A percentile compares a stretch with the other conserved stretches of the same genome.
Conservation (phyloP, 2,888 invertebrate genomes). For the Agrotis puta region DNA sequence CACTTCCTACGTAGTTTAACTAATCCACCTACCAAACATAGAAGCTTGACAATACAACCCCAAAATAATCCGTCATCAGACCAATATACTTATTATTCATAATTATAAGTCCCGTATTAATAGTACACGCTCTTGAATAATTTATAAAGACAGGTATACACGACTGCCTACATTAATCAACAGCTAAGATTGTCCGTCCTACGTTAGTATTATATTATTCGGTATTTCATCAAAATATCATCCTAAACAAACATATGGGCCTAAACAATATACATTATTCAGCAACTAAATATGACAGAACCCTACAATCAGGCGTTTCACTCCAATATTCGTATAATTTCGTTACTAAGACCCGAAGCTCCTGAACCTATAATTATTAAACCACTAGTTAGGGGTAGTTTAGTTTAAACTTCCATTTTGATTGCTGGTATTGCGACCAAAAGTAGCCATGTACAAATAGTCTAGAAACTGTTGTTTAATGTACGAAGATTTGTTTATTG, state of each 20-base stretch:
- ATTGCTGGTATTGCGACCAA: slow-evolving; percentile 52
- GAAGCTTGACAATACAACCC: slow-evolving; percentile 6
- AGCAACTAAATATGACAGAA: slow-evolving; percentile 74
- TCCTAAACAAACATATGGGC: slow-evolving; percentile 84
- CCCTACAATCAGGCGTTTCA: slow-evolving; percentile 70
- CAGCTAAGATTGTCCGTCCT: slow-evolving; percentile 71
- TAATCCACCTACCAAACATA: slow-evolving; percentile 19
- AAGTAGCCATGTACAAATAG: slow-evolving; percentile 55
- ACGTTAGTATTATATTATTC: slow-evolving; percentile 61
- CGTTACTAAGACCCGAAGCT: slow-evolving; percentile 56
- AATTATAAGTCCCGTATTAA: slow-evolving; percentile 36
- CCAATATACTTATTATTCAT: slow-evolving; percentile 41
- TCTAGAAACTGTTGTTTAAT: slow-evolving; percentile 25
- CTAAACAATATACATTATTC: slow-evolving; percentile 82
- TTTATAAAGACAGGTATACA: slow-evolving; percentile 67
- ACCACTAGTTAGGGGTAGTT: slow-evolving; percentile 57
- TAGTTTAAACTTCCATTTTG: slow-evolving; percentile 51
- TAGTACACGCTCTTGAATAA: slow-evolving; percentile 62
- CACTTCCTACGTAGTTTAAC: neutral
- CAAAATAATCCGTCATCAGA: slow-evolving; percentile 31
- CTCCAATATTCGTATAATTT: slow-evolving; percentile 66
- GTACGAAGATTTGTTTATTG: slow-evolving; percentile 12
- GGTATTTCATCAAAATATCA: slow-evolving; percentile 81
- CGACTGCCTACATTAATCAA: slow-evolving; percentile 79
- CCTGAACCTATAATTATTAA: slow-evolving; percentile 63